Evolutionary conservation across 2,113 vertebrate species (phyloP), one percentile per base, ranked within the genome.

Genomic region (Epinephelus moara): DNA sequence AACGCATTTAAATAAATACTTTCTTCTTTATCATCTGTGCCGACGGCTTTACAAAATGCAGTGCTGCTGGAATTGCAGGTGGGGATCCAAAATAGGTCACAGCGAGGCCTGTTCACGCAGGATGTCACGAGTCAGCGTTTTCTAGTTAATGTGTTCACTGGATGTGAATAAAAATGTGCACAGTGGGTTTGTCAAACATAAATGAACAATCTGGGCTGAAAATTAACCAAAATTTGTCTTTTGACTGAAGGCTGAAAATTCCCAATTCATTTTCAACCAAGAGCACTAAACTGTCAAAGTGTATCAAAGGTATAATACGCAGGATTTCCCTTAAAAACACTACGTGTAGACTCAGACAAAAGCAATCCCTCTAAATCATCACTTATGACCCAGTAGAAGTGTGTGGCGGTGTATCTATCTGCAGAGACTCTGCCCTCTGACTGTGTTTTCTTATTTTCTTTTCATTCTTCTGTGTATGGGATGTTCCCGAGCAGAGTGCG

Each of bases 71-170:
- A 81, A 27, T 27, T 3, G 27, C 78, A 89, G 67, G 68, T 77
- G 79, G 50, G 55, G 70, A 88, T 18, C 19, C 25, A 23, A 89
- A 90, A 66, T 90, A 83, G 85, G 81, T 89, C 85, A 83, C 23
- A 62, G 61, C 3, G 81, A 47, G 13, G 25, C n/a, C 63, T 70
- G 64, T 52, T 74, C 42, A 21, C 64, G 50, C 27, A 42, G 70
- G 30, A 81, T 61, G 57, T 33, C 18, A 55, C 27, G 42, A 86
- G 70, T 85, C 80, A 84, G 78, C 71, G 18, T 56, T 80, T 82
- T 67, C 42, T 33, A 6, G 10, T 25, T 60, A 74, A 53, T 45
- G 60, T 27, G 40, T 73, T 85, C 61, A 71, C 19, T 73, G 64
- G 67, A 78, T 74, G 57, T 37, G 25, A 56, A 74, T 42, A n/a